A percentile compares a stretch with the other conserved stretches of the same genome.
Evolutionary conservation across 1,140 invertebrate species (phyloP).

Genomic region (Andrena cerasifolii): DNA sequence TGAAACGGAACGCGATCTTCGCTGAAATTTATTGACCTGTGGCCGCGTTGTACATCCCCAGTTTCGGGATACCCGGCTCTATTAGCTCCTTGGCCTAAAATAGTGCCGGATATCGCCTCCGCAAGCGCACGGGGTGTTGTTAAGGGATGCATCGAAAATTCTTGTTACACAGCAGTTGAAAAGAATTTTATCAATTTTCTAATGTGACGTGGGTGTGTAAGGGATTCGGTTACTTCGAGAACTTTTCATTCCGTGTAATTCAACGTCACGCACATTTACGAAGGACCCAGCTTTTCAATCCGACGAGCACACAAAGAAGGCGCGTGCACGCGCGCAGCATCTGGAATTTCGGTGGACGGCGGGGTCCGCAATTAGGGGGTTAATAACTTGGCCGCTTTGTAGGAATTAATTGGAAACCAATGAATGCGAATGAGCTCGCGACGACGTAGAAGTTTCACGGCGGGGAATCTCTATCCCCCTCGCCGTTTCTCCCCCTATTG

Average conservation of each 20-base stretch:
- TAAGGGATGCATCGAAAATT: no score
- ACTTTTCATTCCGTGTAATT: constrained; percentile 45
- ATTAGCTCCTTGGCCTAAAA: not conserved
- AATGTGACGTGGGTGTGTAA: not conserved
- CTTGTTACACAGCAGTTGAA: no score
- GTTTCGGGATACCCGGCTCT: not conserved
- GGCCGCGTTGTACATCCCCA: not conserved
- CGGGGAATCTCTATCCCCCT: constrained; percentile 60
- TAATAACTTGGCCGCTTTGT: constrained; percentile 76
- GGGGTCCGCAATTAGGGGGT: constrained; percentile 74
- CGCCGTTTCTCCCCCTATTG: constrained; percentile 34
- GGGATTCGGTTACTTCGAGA: constrained; percentile 28
- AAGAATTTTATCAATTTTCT: not conserved
- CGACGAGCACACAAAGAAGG: constrained; percentile 16
- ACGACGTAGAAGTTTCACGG: constrained; percentile 68
- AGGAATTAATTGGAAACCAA: constrained; percentile 80
- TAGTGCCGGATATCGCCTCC: not conserved
- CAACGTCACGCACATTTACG: constrained; percentile 28
- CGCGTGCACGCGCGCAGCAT: constrained; percentile 2
- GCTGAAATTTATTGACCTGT: not conserved
- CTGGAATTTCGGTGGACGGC: constrained; percentile 30
- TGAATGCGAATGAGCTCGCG: constrained; percentile 78
- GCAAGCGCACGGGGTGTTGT: no score
- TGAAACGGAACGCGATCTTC: constrained; percentile 39
- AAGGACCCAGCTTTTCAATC: constrained; percentile 41